These are phyloP conservation scores for Diacarnus erythraeanus DNA, from an alignment of 37 sponge, comb jelly and placozoan genomes.

Conservation along the genomic window DNA sequence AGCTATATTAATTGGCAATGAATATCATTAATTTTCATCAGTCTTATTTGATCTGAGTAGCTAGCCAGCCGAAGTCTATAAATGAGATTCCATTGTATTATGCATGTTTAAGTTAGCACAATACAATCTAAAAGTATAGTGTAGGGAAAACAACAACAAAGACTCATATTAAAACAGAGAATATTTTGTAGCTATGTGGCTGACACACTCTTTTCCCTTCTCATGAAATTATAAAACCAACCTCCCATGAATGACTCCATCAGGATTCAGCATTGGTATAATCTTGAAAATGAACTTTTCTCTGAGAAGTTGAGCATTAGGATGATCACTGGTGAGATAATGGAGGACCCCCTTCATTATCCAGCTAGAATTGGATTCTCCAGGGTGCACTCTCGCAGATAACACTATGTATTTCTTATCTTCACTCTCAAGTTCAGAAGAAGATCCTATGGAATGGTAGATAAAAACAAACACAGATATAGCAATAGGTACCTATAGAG, in stretches of 20 bases:
- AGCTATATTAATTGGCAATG: too few relatives aligned
- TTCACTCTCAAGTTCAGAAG: slow-evolving; percentile 50
- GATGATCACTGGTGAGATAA: slow-evolving; percentile 32
- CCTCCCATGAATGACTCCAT: slow-evolving; percentile 90
- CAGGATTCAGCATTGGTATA: slow-evolving; percentile 96
- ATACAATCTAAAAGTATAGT: too few relatives aligned
- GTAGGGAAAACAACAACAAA: too few relatives aligned
- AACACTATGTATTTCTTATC: slow-evolving; percentile 4
- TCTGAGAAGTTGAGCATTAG: slow-evolving; percentile 73
- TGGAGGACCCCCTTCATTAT: slow-evolving; percentile 74
- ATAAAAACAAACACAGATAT: neutral
- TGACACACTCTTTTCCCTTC: too few relatives aligned
- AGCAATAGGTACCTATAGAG: neutral
- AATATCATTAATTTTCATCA: too few relatives aligned
- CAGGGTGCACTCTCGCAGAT: slow-evolving; percentile 79
- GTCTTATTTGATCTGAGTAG: too few relatives aligned
- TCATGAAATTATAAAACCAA: too few relatives aligned
- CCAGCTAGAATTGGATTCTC: slow-evolving; percentile 85
- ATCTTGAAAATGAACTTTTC: slow-evolving; percentile 79
- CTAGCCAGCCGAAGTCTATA: too few relatives aligned
- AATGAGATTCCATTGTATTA: too few relatives aligned
- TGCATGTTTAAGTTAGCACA: too few relatives aligned
- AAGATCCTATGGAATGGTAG: neutral
- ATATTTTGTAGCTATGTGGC: too few relatives aligned
- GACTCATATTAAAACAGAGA: too few relatives aligned